phyloP scores from a whole-genome alignment of 2,113 vertebrate genomes.

The Heterocephalus glaber region DNA sequence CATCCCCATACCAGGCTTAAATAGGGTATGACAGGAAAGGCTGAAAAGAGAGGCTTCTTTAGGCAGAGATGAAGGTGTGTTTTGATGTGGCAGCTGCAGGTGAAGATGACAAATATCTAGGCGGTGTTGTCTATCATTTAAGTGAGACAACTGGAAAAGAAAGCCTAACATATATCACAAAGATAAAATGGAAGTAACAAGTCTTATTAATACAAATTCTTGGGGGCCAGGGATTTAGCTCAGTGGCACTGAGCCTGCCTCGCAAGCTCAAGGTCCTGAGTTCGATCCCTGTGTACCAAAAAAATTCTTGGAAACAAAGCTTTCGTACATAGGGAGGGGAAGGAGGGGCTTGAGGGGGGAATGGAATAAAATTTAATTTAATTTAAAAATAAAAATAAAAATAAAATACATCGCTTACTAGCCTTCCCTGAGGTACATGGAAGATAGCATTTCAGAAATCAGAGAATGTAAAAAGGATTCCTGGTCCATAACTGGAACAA shows the following conservation, averaged over 20 bases:
- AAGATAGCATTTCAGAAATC: constrained; percentile 29
- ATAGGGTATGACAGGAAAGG: background rate
- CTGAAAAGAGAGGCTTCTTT: background rate
- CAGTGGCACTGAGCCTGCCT: too few relatives aligned
- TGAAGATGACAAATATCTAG: background rate
- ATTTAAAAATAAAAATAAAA: background rate
- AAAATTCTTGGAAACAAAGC: too few relatives aligned
- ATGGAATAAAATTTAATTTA: too few relatives aligned
- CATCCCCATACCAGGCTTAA: background rate
- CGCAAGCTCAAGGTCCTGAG: too few relatives aligned
- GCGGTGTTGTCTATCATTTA: background rate
- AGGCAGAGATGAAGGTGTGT: background rate
- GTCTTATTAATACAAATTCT: background rate
- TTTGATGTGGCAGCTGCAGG: background rate
- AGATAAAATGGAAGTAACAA: background rate
- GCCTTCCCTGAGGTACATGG: background rate
- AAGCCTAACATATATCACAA: background rate
- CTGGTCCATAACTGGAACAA: background rate
- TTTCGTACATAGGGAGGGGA: too few relatives aligned
- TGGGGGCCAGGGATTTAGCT: too few relatives aligned
- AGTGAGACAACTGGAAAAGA: background rate
- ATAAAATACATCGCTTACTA: background rate
- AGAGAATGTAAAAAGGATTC: background rate
- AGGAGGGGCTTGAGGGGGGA: too few relatives aligned
- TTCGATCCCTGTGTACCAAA: too few relatives aligned